phyloP scores from a whole-genome alignment of 1,140 invertebrate species.

The Proales similis region DNA sequence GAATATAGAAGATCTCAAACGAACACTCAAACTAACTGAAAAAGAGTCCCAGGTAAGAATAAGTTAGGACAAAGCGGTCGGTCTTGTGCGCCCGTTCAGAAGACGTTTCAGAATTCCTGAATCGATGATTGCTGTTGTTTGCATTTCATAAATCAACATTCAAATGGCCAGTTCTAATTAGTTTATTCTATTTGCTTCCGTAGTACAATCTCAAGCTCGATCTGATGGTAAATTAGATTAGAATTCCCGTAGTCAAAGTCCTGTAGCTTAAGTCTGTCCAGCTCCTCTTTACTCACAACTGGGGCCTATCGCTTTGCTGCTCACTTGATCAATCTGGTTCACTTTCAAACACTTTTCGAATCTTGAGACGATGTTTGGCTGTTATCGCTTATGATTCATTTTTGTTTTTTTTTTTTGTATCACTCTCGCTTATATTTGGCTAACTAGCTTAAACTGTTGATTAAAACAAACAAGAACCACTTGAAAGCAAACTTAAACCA shows the following conservation, averaged over 20 bases:
- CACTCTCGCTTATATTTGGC: background rate
- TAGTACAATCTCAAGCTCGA: slow-evolving; percentile 37
- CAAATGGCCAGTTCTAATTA: background rate
- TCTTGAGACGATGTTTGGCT: too few species aligned
- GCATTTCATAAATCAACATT: background rate
- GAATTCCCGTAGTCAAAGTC: too few species aligned
- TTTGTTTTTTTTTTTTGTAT: background rate
- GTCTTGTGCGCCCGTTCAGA: too few species aligned
- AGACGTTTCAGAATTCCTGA: too few species aligned
- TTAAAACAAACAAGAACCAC: too few species aligned
- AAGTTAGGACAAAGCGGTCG: too few species aligned
- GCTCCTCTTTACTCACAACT: too few species aligned
- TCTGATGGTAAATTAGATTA: slow-evolving; percentile 31
- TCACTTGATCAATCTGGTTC: too few species aligned
- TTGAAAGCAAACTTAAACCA: slow-evolving; percentile 1
- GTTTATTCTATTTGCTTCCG: background rate
- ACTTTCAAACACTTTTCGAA: too few species aligned
- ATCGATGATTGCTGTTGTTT: too few species aligned
- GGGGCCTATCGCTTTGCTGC: too few species aligned
- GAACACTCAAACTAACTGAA: slow-evolving; percentile 28
- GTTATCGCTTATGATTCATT: background rate
- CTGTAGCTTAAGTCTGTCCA: too few species aligned
- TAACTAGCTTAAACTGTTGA: background rate
- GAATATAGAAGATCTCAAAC: slow-evolving; percentile 26
- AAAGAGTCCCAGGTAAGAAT: slow-evolving; percentile 38